These are phyloP conservation scores for Benthosema pterotum DNA, from an alignment of 2,797 vertebrate genomes.

Conservation along the genomic window DNA sequence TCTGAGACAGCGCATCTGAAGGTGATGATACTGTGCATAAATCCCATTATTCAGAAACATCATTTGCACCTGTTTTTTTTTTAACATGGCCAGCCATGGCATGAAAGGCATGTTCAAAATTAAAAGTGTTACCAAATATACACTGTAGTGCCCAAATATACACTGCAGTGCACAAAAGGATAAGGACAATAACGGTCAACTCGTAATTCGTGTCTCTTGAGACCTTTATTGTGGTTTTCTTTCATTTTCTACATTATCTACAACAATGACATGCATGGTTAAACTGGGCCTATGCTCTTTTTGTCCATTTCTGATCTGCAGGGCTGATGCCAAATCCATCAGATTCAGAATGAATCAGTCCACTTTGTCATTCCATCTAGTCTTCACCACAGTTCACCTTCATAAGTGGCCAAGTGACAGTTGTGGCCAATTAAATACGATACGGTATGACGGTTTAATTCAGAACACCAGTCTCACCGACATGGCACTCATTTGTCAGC, in stretches of 20 bases:
- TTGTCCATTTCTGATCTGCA: slow-evolving; percentile 7
- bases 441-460: slow-evolving; percentile 18
- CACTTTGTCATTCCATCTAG: slow-evolving; percentile 18
- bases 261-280: slow-evolving; percentile 57
- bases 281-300: slow-evolving; percentile 23
- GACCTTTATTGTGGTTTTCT: slow-evolving; percentile 48
- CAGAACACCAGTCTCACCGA: slow-evolving; percentile 8
- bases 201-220: slow-evolving; percentile 39
- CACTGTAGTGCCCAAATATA: too few relatives aligned
- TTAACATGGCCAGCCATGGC: not conserved
- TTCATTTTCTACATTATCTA: slow-evolving; percentile 44
- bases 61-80: too few relatives aligned
- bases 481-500: slow-evolving; percentile 31
- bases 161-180: slow-evolving; percentile 43
- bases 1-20: not conserved
- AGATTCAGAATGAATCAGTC: not conserved
- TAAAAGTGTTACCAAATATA: too few relatives aligned
- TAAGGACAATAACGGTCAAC: slow-evolving; percentile 47
- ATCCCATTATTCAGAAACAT: not conserved
- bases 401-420: too few relatives aligned
- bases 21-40: not conserved
- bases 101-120: not conserved
- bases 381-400: slow-evolving; percentile 13
- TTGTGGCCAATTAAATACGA: slow-evolving; percentile 25
- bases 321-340: slow-evolving; percentile 6